Percentiles rank a stretch among this genome's conserved stretches.
Evolutionary conservation across 2,888 invertebrate species (phyloP).

Genomic region (Phaonia tiefii): DNA sequence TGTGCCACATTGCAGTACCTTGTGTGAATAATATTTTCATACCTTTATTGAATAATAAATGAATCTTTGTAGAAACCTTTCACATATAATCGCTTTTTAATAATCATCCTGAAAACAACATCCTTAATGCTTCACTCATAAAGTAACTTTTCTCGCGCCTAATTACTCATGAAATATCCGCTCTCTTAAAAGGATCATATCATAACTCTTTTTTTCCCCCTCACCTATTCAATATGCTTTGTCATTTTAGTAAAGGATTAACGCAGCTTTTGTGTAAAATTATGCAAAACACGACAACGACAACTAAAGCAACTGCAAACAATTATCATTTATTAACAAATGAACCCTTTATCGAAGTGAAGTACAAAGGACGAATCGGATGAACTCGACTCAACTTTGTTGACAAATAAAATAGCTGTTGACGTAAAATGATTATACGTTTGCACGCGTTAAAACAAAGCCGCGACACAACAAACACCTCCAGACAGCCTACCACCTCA

Average conservation of each 20-base stretch:
- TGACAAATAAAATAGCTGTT: not conserved
- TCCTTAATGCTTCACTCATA: too few relatives aligned
- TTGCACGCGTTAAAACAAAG: conserved; percentile 37
- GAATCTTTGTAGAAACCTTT: too few relatives aligned
- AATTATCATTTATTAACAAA: conserved; percentile 19
- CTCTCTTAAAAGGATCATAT: too few relatives aligned
- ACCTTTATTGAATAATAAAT: too few relatives aligned
- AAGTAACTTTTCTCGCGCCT: too few relatives aligned
- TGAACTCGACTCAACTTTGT: not conserved
- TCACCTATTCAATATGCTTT: not conserved
- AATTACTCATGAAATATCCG: too few relatives aligned
- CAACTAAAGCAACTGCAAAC: not conserved
- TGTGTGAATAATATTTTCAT: too few relatives aligned
- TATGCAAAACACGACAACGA: not conserved
- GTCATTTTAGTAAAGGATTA: not conserved
- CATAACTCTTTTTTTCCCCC: not conserved
- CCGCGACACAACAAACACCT: conserved; percentile 5
- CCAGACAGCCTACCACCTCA: not conserved
- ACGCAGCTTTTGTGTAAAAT: not conserved
- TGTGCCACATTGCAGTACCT: too few relatives aligned
- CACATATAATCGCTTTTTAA: too few relatives aligned
- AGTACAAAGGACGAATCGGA: too few relatives aligned
- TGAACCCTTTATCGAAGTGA: too few relatives aligned
- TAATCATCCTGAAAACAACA: too few relatives aligned
- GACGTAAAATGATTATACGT: conserved; percentile 22